phyloP scores from a whole-genome alignment of 2,113 vertebrate species.

The Monarcha castaneiventris region DNA sequence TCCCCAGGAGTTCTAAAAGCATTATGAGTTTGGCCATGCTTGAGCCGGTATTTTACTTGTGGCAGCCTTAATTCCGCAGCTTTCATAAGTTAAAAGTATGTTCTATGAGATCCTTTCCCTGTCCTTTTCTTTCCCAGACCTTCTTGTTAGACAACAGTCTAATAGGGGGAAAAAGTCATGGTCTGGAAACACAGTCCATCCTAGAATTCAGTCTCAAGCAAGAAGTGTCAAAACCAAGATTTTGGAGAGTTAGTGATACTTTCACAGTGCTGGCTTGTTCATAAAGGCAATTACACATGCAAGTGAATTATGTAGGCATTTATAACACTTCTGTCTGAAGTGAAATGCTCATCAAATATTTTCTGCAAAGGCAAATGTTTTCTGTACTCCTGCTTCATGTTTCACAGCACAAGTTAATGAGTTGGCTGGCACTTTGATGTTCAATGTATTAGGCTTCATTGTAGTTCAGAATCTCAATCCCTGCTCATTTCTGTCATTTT shows the following conservation, averaged over 20 bases:
- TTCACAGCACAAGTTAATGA: conserved; percentile 23
- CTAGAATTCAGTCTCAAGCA: not conserved
- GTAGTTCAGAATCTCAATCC: not conserved
- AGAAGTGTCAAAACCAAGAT: not conserved
- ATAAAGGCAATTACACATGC: not conserved
- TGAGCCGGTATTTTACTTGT: not conserved
- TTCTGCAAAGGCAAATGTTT: conserved; percentile 28
- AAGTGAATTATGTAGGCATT: not conserved
- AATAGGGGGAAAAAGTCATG: accelerated
- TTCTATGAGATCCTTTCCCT: not conserved
- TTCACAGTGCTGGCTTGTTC: not conserved
- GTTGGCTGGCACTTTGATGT: conserved; percentile 11
- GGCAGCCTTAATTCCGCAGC: not conserved
- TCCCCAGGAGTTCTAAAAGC: not conserved
- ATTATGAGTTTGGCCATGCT: not conserved
- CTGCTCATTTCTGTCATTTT: not conserved
- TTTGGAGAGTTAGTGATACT: not conserved
- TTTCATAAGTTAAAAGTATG: not conserved
- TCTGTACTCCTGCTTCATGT: not conserved
- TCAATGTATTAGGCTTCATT: not conserved
- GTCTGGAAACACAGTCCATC: not conserved
- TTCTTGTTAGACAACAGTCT: not conserved
- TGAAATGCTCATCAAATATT: conserved; percentile 6
- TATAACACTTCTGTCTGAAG: not conserved
- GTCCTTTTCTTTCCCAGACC: not conserved